A percentile compares a stretch with the other conserved stretches of the same genome.
Evolutionary conservation across 2,113 vertebrate species (phyloP).

Genomic region (Mus pahari): DNA sequence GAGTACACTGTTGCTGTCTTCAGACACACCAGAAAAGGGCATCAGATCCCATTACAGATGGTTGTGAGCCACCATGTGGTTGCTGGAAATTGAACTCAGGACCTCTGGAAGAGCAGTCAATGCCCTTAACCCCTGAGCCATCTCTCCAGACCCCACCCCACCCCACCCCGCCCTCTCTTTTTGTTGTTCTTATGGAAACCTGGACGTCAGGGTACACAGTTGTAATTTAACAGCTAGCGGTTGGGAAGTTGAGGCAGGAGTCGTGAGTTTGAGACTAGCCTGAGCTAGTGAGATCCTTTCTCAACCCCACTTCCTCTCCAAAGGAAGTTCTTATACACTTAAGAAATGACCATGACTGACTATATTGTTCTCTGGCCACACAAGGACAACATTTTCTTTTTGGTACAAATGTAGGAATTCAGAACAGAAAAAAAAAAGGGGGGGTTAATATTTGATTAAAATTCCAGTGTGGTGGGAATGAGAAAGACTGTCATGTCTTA

Average conservation of each 20-base stretch:
- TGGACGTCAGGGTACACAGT: not conserved
- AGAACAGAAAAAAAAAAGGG: slow-evolving; percentile 57
- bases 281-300: not conserved
- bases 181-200: too few species aligned
- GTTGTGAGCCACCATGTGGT: too few species aligned
- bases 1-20: too few species aligned
- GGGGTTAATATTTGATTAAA: slow-evolving; percentile 75
- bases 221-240: not conserved
- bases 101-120: too few species aligned
- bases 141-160: too few species aligned
- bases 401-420: slow-evolving; percentile 42
- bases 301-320: not conserved
- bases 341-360: not conserved
- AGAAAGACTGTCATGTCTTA: slow-evolving; percentile 36
- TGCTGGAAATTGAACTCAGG: too few species aligned
- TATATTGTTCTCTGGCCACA: not conserved
- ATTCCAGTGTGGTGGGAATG: slow-evolving; percentile 17
- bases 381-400: not conserved
- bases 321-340: not conserved
- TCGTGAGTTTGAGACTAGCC: not conserved
- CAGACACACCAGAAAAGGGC: too few species aligned
- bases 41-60: too few species aligned
- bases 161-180: too few species aligned
- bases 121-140: too few species aligned
- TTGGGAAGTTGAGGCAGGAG: not conserved